Percentiles rank a stretch among this genome's conserved stretches.
These are phyloP conservation scores for Cryptosula pallasiana DNA, from an alignment of 2,888 invertebrate species.

Conservation along the genomic window DNA sequence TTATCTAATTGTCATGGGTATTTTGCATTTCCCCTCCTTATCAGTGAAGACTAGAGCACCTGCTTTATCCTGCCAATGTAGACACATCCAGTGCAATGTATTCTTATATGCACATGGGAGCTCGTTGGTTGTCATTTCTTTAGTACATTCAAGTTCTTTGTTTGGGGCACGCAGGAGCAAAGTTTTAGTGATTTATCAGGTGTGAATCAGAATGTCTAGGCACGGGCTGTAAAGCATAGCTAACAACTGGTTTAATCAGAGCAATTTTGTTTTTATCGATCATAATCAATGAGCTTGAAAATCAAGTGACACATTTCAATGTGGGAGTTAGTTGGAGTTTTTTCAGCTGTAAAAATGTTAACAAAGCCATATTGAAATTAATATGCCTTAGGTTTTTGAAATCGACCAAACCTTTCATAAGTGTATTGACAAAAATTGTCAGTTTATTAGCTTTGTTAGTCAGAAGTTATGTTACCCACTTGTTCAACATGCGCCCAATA, in stretches of 20 bases:
- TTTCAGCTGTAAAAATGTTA: background rate
- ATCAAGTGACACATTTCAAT: background rate
- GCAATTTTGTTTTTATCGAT: background rate
- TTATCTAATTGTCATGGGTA: no score
- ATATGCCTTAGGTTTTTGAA: background rate
- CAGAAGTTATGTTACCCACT: background rate
- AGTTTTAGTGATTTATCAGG: background rate
- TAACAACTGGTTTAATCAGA: background rate
- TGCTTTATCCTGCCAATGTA: no score
- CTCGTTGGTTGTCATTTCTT: conserved; percentile 8
- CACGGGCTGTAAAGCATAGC: background rate
- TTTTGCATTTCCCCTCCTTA: no score
- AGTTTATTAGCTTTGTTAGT: background rate
- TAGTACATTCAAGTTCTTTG: conserved; percentile 15
- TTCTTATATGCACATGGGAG: no score
- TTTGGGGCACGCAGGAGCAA: conserved; percentile 1
- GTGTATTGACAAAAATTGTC: background rate
- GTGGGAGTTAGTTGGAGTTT: background rate
- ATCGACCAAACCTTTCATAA: background rate
- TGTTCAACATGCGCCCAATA: background rate
- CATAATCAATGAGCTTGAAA: background rate
- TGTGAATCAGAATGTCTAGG: background rate
- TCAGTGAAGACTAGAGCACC: no score
- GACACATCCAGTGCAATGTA: no score
- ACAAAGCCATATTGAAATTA: background rate